Evolutionary conservation across 1,140 invertebrate species (phyloP), one percentile per base, ranked within the genome.

Genomic region (Sminthurinus signatus): DNA sequence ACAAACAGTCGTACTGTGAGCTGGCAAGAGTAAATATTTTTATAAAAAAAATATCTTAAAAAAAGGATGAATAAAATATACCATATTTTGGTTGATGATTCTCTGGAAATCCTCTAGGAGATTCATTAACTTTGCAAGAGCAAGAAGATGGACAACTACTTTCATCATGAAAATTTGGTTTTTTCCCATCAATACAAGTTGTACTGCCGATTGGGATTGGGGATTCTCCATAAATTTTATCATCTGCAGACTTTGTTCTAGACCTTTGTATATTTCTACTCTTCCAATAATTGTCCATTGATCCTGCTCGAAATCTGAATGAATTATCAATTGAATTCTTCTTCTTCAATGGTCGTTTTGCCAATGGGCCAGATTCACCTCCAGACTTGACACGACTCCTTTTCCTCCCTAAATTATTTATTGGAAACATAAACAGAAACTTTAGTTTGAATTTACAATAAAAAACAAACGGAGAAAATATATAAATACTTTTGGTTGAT

Each of bases 31-130:
- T n/a, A n/a, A n/a, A n/a, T n/a, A n/a, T n/a, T n/a, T n/a, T n/a
- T n/a, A n/a, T n/a, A n/a, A n/a, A n/a, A n/a, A n/a, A n/a, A n/a
- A n/a, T n/a, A n/a, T n/a, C n/a, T n/a, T n/a, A n/a, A n/a, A n/a
- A n/a, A n/a, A n/a, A n/a, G n/a, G n/a, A n/a, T n/a, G n/a, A n/a
- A n/a, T n/a, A n/a, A n/a, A n/a, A n/a, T n/a, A n/a, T n/a, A n/a
- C n/a, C 76, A 21, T 65, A 70, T 21, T 65, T 58, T 4, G 72
- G 64, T 55, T 68, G 29, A 60, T 67, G 36, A 64, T 73, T 56
- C 55, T 70, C 43, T 43, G 60, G 42, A 58, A 63, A 44, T 28
- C 23, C 2, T 15, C 12, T 29, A 5, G 32, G 32, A 36, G 32
- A 36, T 36, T 36, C 32, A 36, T 36, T 36, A 36, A 17, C 36